Evolutionary conservation across 2,113 vertebrate species (phyloP), one percentile per base, ranked within the genome.

Genomic region (Sterrhoptilus dennistouni): DNA sequence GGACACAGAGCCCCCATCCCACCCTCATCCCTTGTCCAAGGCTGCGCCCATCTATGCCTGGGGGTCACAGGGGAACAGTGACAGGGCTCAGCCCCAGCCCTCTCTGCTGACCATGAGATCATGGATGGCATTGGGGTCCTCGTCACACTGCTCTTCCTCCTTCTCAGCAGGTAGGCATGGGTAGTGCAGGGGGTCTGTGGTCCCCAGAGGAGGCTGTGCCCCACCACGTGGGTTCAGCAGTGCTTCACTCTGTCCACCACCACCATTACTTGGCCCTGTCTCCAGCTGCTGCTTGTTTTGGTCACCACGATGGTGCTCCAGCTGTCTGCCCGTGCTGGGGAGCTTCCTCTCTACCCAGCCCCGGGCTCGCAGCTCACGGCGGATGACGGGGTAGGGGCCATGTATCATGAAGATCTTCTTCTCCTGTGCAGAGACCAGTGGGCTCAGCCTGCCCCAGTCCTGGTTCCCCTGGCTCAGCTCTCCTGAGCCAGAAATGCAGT

Each of bases 321-420:
- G 72, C 38, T 42, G 36, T 6, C 96, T 96, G 50, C 59, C 33
- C 2, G 16, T 1, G 6, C 80, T 44, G 3, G 97, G 88, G 42
- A 98, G 40, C 77, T 97, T 98, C 75, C 31, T 86, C 94, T 99
- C 99, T 94, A 99, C 98, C 99, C 99, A 99, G 66, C 99, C 99
- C 77, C 98, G 97, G 49, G 95, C 98, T 70, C 96, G 91, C 89
- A 99, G 96, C 77, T 98, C 98, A 9, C 93, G 97, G 36, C 98
- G 98, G 90, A 99, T 98, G 81, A 98, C 93, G 1, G 99, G 99
- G 94, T 99, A 99, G 17, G 96, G 98, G 33, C 99, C 99, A 56
- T 98, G 98, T 76, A 99, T 97, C 12, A 75, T 97, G 89, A 99
- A 99, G 83, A 99, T 98, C 95, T 98, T 91, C 59, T 91, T 99